Percentiles rank a stretch among this genome's conserved stretches.
Conservation (phyloP, 2,797 vertebrate species). For the Phoeniculus purpureus region DNA sequence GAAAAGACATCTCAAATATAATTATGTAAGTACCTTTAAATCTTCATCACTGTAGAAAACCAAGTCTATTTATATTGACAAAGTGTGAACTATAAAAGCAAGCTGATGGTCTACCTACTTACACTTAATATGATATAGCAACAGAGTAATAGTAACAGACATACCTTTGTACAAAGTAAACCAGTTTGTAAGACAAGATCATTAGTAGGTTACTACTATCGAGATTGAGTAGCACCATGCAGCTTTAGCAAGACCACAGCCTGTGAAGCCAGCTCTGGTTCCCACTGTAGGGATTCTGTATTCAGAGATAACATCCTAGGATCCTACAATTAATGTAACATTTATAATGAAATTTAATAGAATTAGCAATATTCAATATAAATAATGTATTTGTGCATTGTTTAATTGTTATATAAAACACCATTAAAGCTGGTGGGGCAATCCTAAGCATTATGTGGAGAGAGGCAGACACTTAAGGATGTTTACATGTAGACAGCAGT, state of each 20-base stretch:
- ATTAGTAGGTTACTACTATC: slow-evolving; percentile 10
- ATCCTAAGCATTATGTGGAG: not conserved
- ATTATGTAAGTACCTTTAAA: not conserved
- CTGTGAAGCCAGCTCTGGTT: slow-evolving; percentile 28
- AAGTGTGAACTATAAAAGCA: not conserved
- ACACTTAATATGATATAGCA: not conserved
- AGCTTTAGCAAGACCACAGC: slow-evolving; percentile 27
- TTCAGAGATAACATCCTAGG: slow-evolving; percentile 21
- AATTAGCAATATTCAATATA: not conserved
- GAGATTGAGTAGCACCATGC: slow-evolving; percentile 18
- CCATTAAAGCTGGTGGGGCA: not conserved
- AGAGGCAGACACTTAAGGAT: not conserved
- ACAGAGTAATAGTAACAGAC: slow-evolving; percentile 11
- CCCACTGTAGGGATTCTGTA: slow-evolving; percentile 21
- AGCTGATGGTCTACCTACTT: not conserved
- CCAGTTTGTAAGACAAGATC: slow-evolving; percentile 33
- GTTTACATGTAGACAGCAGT: not conserved
- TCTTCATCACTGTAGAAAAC: not conserved
- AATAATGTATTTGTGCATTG: not conserved
- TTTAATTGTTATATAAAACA: not conserved
- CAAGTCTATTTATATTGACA: not conserved
- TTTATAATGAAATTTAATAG: not conserved
- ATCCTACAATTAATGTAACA: slow-evolving; percentile 1
- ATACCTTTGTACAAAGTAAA: not conserved
- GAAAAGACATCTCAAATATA: not conserved